Conservation (phyloP, 1,140 invertebrate species). For the Varroa destructor region DNA sequence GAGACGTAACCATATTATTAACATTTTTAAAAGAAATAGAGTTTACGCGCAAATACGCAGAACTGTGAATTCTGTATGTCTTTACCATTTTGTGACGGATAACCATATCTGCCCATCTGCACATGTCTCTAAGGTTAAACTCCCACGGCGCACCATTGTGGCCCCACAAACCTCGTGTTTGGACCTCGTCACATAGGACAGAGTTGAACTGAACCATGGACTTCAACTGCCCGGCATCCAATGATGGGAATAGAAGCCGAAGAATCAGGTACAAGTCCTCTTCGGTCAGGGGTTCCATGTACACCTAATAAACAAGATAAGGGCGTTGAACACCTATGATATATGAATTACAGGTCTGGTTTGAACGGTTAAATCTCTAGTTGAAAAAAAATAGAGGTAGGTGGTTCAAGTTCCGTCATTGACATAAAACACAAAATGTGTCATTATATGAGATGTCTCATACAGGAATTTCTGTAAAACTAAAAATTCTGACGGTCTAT, state of each 20-base stretch:
- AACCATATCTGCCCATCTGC: conserved; percentile 70
- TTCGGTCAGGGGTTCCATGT: conserved; percentile 60
- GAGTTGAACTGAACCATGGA: conserved; percentile 70
- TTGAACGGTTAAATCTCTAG: no score
- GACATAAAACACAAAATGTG: no score
- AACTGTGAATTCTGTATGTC: no score
- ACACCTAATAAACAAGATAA: conserved; percentile 49
- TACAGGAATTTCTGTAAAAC: no score
- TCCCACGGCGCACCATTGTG: conserved; percentile 72
- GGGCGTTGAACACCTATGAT: background rate
- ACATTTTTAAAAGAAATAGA: no score
- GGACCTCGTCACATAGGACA: conserved; percentile 51
- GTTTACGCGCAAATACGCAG: no score
- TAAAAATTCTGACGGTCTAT: no score
- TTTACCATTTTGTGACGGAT: no score
- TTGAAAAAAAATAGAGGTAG: conserved; percentile 30
- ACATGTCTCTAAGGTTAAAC: conserved; percentile 87
- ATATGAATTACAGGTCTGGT: background rate
- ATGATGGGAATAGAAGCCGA: conserved; percentile 40
- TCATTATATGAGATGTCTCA: no score
- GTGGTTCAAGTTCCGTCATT: no score
- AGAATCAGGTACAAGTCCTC: conserved; percentile 58
- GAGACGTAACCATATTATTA: no score
- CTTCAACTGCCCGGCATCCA: conserved; percentile 45
- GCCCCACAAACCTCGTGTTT: conserved; percentile 53